These are phyloP conservation scores for Ranitomeya imitator DNA, from an alignment of 2,113 vertebrate genomes.

Conservation along the genomic window DNA sequence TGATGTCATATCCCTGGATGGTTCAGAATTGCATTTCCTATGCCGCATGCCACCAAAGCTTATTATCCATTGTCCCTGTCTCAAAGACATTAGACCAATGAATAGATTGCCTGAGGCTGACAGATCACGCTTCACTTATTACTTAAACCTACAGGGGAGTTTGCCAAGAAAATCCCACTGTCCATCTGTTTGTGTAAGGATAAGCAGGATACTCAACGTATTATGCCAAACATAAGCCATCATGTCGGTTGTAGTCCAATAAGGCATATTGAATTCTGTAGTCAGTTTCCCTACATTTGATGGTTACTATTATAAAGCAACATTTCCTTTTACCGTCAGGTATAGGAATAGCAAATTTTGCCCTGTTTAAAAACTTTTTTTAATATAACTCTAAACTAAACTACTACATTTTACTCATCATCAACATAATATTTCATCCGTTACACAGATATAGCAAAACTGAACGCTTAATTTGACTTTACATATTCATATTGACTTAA, in stretches of 20 bases:
- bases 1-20: background rate
- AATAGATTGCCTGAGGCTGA: conserved; percentile 28
- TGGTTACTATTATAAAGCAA: background rate
- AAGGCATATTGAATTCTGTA: background rate
- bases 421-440: background rate
- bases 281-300: background rate
- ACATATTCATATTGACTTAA: too few species aligned
- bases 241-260: background rate
- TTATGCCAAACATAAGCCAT: background rate
- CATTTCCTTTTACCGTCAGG: background rate
- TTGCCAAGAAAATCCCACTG: conserved; percentile 36
- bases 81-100: conserved; percentile 20
- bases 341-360: background rate
- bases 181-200: conserved; percentile 41
- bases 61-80: conserved; percentile 38
- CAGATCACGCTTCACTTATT: conserved; percentile 48
- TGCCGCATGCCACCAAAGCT: background rate
- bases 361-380: background rate
- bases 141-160: conserved; percentile 33
- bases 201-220: background rate
- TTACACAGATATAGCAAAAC: background rate
- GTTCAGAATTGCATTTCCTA: background rate
- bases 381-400: too few species aligned
- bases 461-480: too few species aligned
- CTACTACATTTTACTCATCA: background rate